Percentiles rank a stretch among this genome's conserved stretches.
Evolutionary conservation across 2,888 invertebrate genomes (phyloP).

Genomic region (Drosophila neutralis): DNA sequence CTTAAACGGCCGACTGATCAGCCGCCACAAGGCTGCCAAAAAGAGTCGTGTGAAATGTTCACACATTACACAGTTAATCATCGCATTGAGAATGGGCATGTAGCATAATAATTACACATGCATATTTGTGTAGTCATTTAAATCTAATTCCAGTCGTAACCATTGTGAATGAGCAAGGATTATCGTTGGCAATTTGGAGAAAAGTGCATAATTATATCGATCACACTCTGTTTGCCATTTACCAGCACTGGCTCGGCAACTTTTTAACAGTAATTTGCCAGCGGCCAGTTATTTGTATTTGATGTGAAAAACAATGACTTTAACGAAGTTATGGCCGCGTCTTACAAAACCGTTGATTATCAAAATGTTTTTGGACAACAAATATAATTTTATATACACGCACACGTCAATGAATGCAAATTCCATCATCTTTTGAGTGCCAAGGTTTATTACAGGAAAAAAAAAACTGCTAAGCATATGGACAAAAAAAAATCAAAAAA

Average conservation of each 20-base stretch:
- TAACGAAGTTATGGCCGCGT: slow-evolving; percentile 39
- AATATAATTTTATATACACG: slow-evolving; percentile 42
- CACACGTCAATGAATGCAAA: slow-evolving; percentile 66
- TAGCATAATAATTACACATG: slow-evolving; percentile 9
- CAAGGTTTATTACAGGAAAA: slow-evolving; percentile 71
- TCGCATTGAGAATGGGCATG: slow-evolving; percentile 43
- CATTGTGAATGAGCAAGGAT: slow-evolving; percentile 27
- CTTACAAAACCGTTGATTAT: slow-evolving; percentile 56
- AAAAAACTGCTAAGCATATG: slow-evolving; percentile 8
- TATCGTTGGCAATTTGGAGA: neutral
- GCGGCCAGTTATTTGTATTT: slow-evolving; percentile 15
- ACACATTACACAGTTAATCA: slow-evolving; percentile 59
- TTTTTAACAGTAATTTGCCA: neutral
- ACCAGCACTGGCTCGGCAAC: slow-evolving; percentile 1
- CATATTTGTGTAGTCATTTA: neutral
- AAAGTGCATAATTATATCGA: slow-evolving; percentile 15
- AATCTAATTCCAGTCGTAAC: neutral
- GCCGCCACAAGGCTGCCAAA: slow-evolving; percentile 56
- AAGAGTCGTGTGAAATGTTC: slow-evolving; percentile 66
- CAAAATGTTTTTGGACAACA: slow-evolving; percentile 38
- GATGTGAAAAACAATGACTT: slow-evolving; percentile 19
- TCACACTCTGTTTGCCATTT: slow-evolving; percentile 1
- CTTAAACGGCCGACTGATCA: slow-evolving; percentile 55
- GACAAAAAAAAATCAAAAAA: slow-evolving; percentile 28
- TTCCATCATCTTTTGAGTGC: slow-evolving; percentile 66